These are phyloP conservation scores for Neoniphon sammara DNA, from an alignment of 2,797 vertebrate species.

Conservation along the genomic window DNA sequence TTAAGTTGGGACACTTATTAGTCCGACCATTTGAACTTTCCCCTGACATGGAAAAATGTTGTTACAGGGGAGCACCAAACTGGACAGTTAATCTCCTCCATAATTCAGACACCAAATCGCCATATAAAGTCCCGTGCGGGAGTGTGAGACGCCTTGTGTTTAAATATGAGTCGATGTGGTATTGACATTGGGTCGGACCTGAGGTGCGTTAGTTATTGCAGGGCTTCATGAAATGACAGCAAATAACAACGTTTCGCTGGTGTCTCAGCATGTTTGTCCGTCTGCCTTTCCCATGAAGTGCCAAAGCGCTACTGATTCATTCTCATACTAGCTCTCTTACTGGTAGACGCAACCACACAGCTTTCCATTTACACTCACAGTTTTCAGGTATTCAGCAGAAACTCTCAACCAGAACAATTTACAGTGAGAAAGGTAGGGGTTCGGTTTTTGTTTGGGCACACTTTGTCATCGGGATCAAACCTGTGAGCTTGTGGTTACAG, in stretches of 20 bases:
- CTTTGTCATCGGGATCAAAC: background rate
- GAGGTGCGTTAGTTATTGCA: constrained; percentile 74
- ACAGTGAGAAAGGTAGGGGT: background rate
- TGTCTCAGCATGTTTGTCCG: constrained; percentile 51
- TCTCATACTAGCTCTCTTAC: constrained; percentile 33
- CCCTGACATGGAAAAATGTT: constrained; percentile 77
- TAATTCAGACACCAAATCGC: constrained; percentile 64
- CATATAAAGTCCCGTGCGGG: constrained; percentile 47
- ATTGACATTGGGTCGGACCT: constrained; percentile 79
- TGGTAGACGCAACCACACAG: constrained; percentile 48
- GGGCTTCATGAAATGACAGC: constrained; percentile 74
- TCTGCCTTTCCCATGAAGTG: constrained; percentile 54
- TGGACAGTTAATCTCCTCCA: constrained; percentile 72
- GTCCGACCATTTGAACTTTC: constrained; percentile 61
- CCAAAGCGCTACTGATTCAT: constrained; percentile 60
- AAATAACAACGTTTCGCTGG: constrained; percentile 55
- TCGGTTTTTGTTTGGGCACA: background rate
- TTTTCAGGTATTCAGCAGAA: constrained; percentile 28
- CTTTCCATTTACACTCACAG: constrained; percentile 8
- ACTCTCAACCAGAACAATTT: background rate
- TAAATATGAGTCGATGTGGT: constrained; percentile 69
- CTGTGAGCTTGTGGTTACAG: background rate
- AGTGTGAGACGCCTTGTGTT: constrained; percentile 51
- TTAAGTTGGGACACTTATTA: constrained; percentile 58
- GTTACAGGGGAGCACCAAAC: constrained; percentile 49